Evolutionary conservation across 2,888 invertebrate species (phyloP).

Genomic region (Mystacides longicornis): DNA sequence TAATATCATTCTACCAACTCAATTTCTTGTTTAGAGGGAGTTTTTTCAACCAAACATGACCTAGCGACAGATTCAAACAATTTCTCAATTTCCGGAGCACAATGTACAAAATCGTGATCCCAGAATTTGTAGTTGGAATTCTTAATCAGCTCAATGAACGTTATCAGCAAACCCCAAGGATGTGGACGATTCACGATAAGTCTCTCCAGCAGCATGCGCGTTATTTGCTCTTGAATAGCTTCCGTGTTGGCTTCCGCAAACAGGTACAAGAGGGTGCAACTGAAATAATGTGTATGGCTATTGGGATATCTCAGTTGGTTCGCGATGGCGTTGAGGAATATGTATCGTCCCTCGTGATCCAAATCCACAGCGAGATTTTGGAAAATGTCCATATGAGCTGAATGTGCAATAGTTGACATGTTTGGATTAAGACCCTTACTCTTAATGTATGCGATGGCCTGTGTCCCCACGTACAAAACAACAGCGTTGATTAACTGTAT

Average conservation of each 20-base stretch:
- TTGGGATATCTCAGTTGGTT: conserved; percentile 99
- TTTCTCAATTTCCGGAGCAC: conserved; percentile 99
- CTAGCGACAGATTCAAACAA: conserved; percentile 94
- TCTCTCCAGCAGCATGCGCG: conserved; percentile 89
- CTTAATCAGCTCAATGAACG: conserved; percentile 98
- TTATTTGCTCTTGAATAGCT: conserved; percentile 97
- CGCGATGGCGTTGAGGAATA: conserved; percentile 97
- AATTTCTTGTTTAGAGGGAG: conserved; percentile 54
- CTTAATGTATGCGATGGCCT: conserved; percentile 88
- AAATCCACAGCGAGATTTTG: conserved; percentile 97
- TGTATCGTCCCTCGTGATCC: conserved; percentile 95
- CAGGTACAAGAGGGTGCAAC: conserved; percentile 91
- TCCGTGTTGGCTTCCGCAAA: conserved; percentile 97
- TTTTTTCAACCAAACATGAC: conserved; percentile 86
- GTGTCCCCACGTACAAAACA: conserved; percentile 94
- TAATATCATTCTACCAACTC: conserved; percentile 57
- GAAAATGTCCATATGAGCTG: conserved; percentile 99
- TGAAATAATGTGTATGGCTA: conserved; percentile 99
- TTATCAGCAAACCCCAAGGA: conserved; percentile 98
- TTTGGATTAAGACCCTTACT: conserved; percentile 87
- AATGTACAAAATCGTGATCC: conserved; percentile 98
- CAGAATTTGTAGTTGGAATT: conserved; percentile 98
- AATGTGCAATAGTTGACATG: conserved; percentile 97
- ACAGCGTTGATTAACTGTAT: conserved; percentile 95
- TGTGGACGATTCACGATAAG: conserved; percentile 98